These are phyloP conservation scores for Phodopus roborovskii DNA, from an alignment of 2,113 vertebrate genomes.

Conservation along the genomic window DNA sequence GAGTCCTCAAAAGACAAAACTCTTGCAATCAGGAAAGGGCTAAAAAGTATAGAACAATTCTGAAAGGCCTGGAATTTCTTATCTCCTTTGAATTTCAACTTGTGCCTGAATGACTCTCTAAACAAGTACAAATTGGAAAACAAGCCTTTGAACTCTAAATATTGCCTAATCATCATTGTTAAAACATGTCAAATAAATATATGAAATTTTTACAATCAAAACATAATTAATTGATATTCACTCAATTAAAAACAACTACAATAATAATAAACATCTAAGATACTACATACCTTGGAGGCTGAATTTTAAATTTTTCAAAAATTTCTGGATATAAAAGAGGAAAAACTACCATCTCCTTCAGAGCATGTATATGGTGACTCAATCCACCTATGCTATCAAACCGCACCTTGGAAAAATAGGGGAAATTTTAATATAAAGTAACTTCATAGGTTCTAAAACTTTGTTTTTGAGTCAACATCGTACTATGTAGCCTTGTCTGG, in stretches of 20 bases:
- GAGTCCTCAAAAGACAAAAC: slow-evolving; percentile 48
- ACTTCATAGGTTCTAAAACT: slow-evolving; percentile 12
- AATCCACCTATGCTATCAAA: slow-evolving; percentile 98
- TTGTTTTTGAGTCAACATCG: neutral
- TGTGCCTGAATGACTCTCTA: neutral
- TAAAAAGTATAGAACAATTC: neutral
- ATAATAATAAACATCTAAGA: slow-evolving; percentile 19
- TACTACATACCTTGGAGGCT: slow-evolving; percentile 94
- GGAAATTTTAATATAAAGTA: slow-evolving; percentile 33
- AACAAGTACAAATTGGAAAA: slow-evolving; percentile 39
- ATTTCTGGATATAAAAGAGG: slow-evolving; percentile 98
- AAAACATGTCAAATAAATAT: slow-evolving; percentile 50
- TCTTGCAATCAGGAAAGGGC: neutral
- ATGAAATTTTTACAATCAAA: slow-evolving; percentile 42
- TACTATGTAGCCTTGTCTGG: neutral
- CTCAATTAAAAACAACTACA: slow-evolving; percentile 26
- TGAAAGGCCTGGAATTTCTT: neutral
- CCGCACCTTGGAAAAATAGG: slow-evolving; percentile 88
- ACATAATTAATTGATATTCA: slow-evolving; percentile 40
- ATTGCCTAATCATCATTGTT: slow-evolving; percentile 36
- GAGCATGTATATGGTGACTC: slow-evolving; percentile 95
- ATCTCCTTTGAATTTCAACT: neutral
- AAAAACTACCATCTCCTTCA: slow-evolving; percentile 99
- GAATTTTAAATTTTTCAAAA: slow-evolving; percentile 99
- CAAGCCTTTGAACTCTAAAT: neutral